phyloP scores from a whole-genome alignment of 2,113 vertebrate genomes.

The Otolemur garnettii region DNA sequence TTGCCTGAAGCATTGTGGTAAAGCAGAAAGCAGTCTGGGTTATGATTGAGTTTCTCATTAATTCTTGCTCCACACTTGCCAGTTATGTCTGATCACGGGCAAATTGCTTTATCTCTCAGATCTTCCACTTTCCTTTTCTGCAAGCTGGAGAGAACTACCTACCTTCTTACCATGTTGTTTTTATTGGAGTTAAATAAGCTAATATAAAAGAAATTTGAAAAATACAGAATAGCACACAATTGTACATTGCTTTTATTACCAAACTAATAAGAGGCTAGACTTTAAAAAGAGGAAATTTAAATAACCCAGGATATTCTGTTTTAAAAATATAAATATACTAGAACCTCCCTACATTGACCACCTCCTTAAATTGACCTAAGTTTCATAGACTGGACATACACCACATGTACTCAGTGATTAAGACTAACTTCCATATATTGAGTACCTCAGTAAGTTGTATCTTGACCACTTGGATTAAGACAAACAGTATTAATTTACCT shows the following conservation, averaged over 20 bases:
- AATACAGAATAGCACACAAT: not conserved
- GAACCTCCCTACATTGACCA: too few species aligned
- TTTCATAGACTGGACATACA: too few species aligned
- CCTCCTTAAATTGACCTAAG: too few species aligned
- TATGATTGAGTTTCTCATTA: slow-evolving; percentile 61
- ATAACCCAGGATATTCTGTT: not conserved
- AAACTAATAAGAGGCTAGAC: slow-evolving; percentile 11
- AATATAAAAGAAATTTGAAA: slow-evolving; percentile 24
- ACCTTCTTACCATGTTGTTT: not conserved
- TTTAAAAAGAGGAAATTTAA: slow-evolving; percentile 27
- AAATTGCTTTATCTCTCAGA: slow-evolving; percentile 11
- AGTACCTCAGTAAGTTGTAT: too few species aligned
- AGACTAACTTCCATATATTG: too few species aligned
- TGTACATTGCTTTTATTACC: slow-evolving; percentile 33
- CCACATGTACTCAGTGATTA: too few species aligned
- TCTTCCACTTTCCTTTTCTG: not conserved
- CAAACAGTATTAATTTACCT: too few species aligned
- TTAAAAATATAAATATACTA: not conserved
- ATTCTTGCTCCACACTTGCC: slow-evolving; percentile 6
- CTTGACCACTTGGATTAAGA: too few species aligned
- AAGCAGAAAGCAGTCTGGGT: slow-evolving; percentile 26
- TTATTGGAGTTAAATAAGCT: slow-evolving; percentile 42
- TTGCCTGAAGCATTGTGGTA: slow-evolving; percentile 56
- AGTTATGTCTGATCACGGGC: not conserved
- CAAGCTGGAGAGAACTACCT: not conserved